A percentile compares a stretch with the other conserved stretches of the same genome.
phyloP scores from a whole-genome alignment of 2,113 vertebrate genomes.

The Sitta europaea region DNA sequence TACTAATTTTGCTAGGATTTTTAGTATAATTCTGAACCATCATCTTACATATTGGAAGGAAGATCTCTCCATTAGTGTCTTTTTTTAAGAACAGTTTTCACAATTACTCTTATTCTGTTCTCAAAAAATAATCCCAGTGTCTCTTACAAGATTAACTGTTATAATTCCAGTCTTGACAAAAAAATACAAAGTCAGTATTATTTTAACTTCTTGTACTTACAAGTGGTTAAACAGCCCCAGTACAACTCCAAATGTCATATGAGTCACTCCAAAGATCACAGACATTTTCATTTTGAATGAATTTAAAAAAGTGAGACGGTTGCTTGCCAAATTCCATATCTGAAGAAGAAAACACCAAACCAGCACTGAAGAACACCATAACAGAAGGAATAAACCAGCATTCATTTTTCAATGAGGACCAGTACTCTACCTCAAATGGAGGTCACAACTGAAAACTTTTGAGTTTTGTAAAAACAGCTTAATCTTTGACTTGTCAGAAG shows the following conservation, averaged over 20 bases:
- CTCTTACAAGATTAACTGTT: not conserved
- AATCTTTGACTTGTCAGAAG: not conserved
- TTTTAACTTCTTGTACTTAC: constrained; percentile 75
- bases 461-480: not conserved
- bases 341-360: not conserved
- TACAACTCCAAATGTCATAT: constrained; percentile 93
- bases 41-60: not conserved
- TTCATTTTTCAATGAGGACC: not conserved
- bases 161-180: not conserved
- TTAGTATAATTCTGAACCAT: not conserved
- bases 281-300: constrained; percentile 99
- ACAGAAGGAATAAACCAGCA: not conserved
- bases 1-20: not conserved
- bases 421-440: not conserved
- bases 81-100: not conserved
- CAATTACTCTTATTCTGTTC: not conserved
- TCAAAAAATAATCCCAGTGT: not conserved
- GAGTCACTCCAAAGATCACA: constrained; percentile 89
- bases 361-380: not conserved
- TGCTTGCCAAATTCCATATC: constrained; percentile 96
- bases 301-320: constrained; percentile 94
- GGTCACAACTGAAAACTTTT: not conserved
- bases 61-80: not conserved
- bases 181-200: not conserved
- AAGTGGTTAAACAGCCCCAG: constrained; percentile 91